phyloP scores from a whole-genome alignment of 2,113 vertebrate species.

The Xiphophorus hellerii region DNA sequence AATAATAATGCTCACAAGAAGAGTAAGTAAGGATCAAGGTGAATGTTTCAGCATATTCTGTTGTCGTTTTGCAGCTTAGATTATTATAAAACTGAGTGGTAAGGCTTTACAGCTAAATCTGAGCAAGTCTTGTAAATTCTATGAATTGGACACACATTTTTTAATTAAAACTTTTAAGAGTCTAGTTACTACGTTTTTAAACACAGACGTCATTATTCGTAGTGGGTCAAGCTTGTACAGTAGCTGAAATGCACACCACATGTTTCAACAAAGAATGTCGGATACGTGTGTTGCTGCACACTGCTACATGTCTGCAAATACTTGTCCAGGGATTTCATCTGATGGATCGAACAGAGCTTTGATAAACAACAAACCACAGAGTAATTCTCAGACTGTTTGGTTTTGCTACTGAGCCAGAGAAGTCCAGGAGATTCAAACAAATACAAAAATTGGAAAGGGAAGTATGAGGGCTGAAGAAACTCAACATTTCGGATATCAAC shows the following conservation, averaged over 20 bases:
- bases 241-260: conserved; percentile 26
- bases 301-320: conserved; percentile 23
- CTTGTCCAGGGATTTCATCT: conserved; percentile 21
- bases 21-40: neutral
- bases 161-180: conserved; percentile 18
- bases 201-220: conserved; percentile 22
- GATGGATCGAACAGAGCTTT: conserved; percentile 6
- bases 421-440: neutral
- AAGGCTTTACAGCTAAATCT: conserved; percentile 12
- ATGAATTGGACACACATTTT: conserved; percentile 4
- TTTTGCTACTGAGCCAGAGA: no score
- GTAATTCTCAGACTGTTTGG: neutral
- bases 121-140: neutral
- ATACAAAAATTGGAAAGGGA: neutral
- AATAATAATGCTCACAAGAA: conserved; percentile 31
- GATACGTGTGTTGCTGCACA: conserved; percentile 3
- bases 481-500: neutral
- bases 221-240: conserved; percentile 10
- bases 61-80: neutral
- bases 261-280: conserved; percentile 20
- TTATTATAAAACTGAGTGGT: neutral
- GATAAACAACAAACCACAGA: conserved; percentile 30
- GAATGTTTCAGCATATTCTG: conserved; percentile 4
- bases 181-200: conserved; percentile 21
- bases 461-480: neutral